Base-by-base conservation (phyloP, 2,113 vertebrate genomes). In the Acrocephalus kingi region DNA sequence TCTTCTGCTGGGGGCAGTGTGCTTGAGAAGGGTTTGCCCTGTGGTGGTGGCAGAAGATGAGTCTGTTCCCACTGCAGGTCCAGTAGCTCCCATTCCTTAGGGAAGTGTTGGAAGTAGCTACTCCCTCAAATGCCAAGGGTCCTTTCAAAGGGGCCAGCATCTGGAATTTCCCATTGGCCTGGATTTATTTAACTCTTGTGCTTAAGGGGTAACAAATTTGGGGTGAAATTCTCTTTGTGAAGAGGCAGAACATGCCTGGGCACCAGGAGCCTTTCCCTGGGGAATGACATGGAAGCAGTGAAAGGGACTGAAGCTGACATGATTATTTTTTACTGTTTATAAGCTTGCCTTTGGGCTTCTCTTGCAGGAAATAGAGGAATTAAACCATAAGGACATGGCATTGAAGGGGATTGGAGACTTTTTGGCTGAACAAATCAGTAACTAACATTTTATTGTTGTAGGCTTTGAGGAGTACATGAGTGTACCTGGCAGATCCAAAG, bases 61-160 rank as follows among this genome's bases (percentile, higher is more conserved):
- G 48, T 97, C 97, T 8, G 81, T 98, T 7, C 97, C 98, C 4
- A 95, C 98, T 4, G 97, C 98, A 98, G 98, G 98, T 99, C 58
- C 30, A 35, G 13, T 6, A 62, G 9, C 12, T 54, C 25, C 19
- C n/a, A 17, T 27, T 59, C 62, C 58, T 69, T 13, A 13, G 35
- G 56, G 69, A 59, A 35, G 13, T 13, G 30, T 23, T 78, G 58
- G 48, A 15, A 37, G 30, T 1, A 55, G 31, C 35, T 58, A 21
- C 67, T 46, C n/a, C 52, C n/a, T 22, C 62, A 58, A 51, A 39
- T 11, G 7, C 27, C n/a, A 59, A 51, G 20, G 15, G 25, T 51
- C 46, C 73, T 69, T 25, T 41, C 52, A 59, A 69, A 75, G 30
- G 14, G 66, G 27, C 10, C 66, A 68, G 27, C 35, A 63, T 2